Percentiles rank a stretch among this genome's conserved stretches.
These are phyloP conservation scores for Aurelia sp. DNA, from an alignment of 30 jellyfish, hydroid and myxozoan genomes.

Conservation along the genomic window DNA sequence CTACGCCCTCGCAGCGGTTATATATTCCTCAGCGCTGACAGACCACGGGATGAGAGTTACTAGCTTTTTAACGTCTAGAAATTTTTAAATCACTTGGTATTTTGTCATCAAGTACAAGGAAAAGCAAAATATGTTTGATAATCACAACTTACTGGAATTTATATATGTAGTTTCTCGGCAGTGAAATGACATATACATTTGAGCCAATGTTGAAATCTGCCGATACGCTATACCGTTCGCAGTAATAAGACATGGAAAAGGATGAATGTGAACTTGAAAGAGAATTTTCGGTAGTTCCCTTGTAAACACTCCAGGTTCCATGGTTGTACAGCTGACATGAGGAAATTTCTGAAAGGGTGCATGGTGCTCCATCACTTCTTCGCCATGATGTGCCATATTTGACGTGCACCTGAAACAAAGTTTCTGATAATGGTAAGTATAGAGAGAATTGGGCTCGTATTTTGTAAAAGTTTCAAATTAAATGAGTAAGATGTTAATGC, in stretches of 20 bases:
- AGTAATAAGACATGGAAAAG: constrained; percentile 25
- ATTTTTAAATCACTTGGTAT: no score
- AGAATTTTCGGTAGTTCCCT: constrained; percentile 22
- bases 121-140: no score
- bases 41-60: no score
- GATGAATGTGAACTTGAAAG: not conserved
- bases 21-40: no score
- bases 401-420: constrained; percentile 35
- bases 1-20: no score
- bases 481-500: no score
- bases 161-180: constrained; percentile 21
- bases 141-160: constrained; percentile 15
- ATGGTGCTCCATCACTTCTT: constrained; percentile 46
- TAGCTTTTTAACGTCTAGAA: no score
- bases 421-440: not conserved
- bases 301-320: constrained; percentile 25
- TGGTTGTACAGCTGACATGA: constrained; percentile 36
- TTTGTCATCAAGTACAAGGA: no score
- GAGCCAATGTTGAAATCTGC: constrained; percentile 48
- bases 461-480: not conserved
- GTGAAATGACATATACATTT: constrained; percentile 6
- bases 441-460: not conserved
- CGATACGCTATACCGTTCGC: constrained; percentile 22
- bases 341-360: constrained; percentile 33
- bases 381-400: constrained; percentile 58